Conservation (phyloP, 2,888 invertebrate species). For the Callinectes sapidus region DNA sequence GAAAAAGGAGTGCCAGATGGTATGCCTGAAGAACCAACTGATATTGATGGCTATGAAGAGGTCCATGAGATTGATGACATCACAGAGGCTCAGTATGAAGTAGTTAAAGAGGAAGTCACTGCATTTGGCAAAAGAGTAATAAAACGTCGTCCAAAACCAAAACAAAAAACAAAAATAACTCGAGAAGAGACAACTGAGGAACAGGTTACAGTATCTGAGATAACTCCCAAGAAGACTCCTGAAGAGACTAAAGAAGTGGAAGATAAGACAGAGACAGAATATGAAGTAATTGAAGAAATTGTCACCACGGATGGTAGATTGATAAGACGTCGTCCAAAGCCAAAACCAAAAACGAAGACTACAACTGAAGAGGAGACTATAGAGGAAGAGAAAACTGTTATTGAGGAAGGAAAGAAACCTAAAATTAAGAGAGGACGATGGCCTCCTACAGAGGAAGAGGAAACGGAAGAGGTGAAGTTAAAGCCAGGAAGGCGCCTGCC, state of each 20-base stretch:
- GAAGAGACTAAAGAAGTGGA: constrained; percentile 28
- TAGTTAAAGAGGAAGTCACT: constrained; percentile 4
- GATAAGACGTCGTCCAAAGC: not conserved
- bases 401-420: constrained; percentile 39
- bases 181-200: constrained; percentile 35
- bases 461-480: constrained; percentile 47
- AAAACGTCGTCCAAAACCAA: constrained; percentile 27
- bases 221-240: not conserved
- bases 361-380: constrained; percentile 34
- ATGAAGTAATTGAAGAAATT: constrained; percentile 29
- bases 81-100: not conserved
- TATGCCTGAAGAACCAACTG: not conserved
- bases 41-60: not conserved
- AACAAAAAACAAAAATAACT: not conserved
- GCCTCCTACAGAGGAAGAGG: constrained; percentile 27
- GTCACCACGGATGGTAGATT: not conserved
- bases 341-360: constrained; percentile 47
- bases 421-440: constrained; percentile 5
- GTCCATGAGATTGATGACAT: not conserved
- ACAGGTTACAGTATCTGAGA: not conserved
- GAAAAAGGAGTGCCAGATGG: constrained; percentile 20
- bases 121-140: not conserved
- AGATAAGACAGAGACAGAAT: not conserved
- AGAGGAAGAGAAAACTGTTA: constrained; percentile 28
- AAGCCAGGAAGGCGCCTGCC: constrained; percentile 47